Evolutionary conservation across 2,113 vertebrate genomes (phyloP).

Genomic region (Cromileptes altivelis): DNA sequence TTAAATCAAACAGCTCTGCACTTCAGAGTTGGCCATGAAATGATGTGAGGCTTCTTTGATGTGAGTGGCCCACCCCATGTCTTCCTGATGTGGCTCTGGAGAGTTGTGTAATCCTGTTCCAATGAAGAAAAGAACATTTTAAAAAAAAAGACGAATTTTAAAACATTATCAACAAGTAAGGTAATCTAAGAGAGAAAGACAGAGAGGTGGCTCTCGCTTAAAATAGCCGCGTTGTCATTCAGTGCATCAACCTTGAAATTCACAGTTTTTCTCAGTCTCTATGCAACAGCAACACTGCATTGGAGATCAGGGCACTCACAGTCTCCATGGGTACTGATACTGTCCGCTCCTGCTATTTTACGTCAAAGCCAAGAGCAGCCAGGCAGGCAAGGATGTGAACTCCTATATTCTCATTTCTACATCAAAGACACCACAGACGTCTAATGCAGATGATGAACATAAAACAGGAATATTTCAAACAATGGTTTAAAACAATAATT

Average conservation of each 20-base stretch:
- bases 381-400: constrained; percentile 24
- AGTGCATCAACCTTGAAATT: constrained; percentile 74
- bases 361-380: constrained; percentile 56
- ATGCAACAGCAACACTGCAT: constrained; percentile 79
- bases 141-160: not conserved
- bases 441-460: not conserved
- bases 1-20: constrained; percentile 30
- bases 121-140: not conserved
- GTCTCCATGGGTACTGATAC: constrained; percentile 80
- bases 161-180: constrained; percentile 57
- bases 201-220: constrained; percentile 18
- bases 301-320: constrained; percentile 53
- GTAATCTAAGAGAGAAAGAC: not conserved
- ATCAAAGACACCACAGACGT: not conserved
- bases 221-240: constrained; percentile 72
- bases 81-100: constrained; percentile 45
- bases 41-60: constrained; percentile 36
- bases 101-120: constrained; percentile 60
- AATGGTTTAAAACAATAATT: not conserved
- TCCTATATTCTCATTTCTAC: not conserved
- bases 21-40: constrained; percentile 45
- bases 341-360: constrained; percentile 57
- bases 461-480: not conserved
- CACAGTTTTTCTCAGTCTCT: constrained; percentile 67
- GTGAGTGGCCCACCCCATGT: constrained; percentile 59